Evolutionary conservation across 2,797 vertebrate genomes (phyloP), one percentile per base, ranked within the genome.

Genomic region (Clarias fuscus): DNA sequence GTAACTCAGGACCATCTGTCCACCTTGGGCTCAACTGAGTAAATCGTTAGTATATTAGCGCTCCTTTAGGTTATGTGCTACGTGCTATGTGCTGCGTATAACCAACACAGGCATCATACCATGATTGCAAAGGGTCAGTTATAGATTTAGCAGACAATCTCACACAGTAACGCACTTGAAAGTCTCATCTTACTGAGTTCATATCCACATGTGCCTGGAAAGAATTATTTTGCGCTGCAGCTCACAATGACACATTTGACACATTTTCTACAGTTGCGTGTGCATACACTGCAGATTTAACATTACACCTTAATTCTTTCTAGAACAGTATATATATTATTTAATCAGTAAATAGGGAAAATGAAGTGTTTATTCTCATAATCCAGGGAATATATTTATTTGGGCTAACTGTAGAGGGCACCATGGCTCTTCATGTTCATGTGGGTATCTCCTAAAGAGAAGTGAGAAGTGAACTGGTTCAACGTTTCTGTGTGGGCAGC

Each of bases 391-490:
- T 59, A n/a, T 64, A 33, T 71, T 85, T 5, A 59, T 80, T 75
- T 5, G n/a, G 33, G 6, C 4, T 56, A 70, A 48, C 89, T 80
- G 80, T 85, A 88, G 89, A 80, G 89, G 87, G 83, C 85, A 81
- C 53, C 59, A 75, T 81, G 58, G 20, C 40, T 76, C 88, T 86
- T 84, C 27, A 43, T 72, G 24, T 77, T 71, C 13, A 30, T 67
- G 15, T 67, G 22, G 24, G 5, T 24, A 5, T 73, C 27, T 67
- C n/a, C 62, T 7, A 43, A 6, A 20, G 30, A 77, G 62, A 56
- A 30, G 40, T 15, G 30, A 77, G 62, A 56, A 30, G 40, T 53
- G 20, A 78, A 78, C 77, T 62, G 77, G 59, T 71, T 78, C 58
- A 43, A 75, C 24, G 43, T 37, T 53, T 65, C 10, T 83, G 58